phyloP scores from a whole-genome alignment of 2,113 vertebrate species.

The Pachyramphus minor region DNA sequence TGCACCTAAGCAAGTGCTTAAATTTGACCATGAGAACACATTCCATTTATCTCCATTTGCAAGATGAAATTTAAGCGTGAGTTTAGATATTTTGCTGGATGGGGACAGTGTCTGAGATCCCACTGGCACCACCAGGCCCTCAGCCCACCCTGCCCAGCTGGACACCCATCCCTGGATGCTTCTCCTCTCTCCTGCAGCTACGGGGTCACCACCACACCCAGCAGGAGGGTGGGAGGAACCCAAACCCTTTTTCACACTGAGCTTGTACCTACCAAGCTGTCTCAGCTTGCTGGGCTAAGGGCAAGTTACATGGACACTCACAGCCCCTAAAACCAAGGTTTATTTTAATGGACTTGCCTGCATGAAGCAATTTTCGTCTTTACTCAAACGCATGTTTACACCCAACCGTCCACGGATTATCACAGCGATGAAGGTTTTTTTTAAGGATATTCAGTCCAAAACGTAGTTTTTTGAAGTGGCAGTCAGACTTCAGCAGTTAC shows the following conservation, averaged over 20 bases:
- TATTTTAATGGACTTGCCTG: neutral
- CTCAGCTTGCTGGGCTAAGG: neutral
- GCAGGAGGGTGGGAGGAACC: neutral
- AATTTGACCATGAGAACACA: neutral
- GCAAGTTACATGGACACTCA: neutral
- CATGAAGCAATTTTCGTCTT: neutral
- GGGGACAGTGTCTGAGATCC: neutral
- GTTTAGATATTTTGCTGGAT: neutral
- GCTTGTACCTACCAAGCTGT: neutral
- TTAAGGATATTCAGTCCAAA: neutral
- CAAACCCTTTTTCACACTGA: neutral
- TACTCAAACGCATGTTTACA: neutral
- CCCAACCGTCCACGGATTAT: neutral
- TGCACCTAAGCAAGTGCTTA: slow-evolving; percentile 5
- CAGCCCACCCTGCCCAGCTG: neutral
- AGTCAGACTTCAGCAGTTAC: slow-evolving; percentile 18
- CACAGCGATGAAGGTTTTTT: neutral
- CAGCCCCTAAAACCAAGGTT: neutral
- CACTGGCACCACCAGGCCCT: neutral
- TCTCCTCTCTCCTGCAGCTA: neutral
- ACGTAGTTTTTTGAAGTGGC: neutral
- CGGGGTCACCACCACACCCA: neutral
- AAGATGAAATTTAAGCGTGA: neutral
- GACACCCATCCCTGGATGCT: neutral
- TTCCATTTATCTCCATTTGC: neutral